Evolutionary conservation across 1,140 invertebrate species (phyloP).

Genomic region (Diploscapter pachys): DNA sequence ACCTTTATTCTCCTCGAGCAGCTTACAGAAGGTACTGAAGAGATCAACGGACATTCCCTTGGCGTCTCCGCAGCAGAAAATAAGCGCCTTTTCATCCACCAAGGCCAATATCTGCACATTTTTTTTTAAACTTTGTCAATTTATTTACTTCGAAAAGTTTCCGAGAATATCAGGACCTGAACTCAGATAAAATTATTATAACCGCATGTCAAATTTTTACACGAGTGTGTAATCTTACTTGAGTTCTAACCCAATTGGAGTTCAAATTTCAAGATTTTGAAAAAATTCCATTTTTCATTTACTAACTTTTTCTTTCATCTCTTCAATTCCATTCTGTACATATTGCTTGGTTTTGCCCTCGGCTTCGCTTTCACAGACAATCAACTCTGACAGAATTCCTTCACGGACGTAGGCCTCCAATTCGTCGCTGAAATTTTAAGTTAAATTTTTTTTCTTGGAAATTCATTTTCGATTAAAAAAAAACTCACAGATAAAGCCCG

Average conservation of each 20-base stretch:
- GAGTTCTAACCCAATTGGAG: no score
- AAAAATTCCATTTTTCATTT: no score
- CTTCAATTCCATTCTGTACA: slow-evolving; percentile 61
- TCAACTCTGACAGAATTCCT: slow-evolving; percentile 58
- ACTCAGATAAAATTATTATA: no score
- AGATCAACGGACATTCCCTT: slow-evolving; percentile 63
- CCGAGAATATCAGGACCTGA: no score
- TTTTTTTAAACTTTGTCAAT: no score
- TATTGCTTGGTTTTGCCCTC: slow-evolving; percentile 54
- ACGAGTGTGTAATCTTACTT: no score
- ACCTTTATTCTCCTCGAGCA: slow-evolving; percentile 45
- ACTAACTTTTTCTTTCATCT: background rate
- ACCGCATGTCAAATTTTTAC: no score
- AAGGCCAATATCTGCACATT: slow-evolving; percentile 13
- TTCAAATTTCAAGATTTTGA: no score
- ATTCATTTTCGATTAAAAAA: no score
- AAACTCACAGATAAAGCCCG: slow-evolving; percentile 59
- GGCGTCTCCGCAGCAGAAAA: slow-evolving; percentile 64
- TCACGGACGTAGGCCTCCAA: slow-evolving; percentile 50
- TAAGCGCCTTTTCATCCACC: background rate
- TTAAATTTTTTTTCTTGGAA: background rate
- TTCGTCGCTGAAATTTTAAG: slow-evolving; percentile 56
- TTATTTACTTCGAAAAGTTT: no score
- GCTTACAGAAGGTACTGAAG: slow-evolving; percentile 59
- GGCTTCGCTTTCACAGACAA: slow-evolving; percentile 60